phyloP scores from a whole-genome alignment of 2,797 vertebrate species.

The Triplophysa bombifrons region DNA sequence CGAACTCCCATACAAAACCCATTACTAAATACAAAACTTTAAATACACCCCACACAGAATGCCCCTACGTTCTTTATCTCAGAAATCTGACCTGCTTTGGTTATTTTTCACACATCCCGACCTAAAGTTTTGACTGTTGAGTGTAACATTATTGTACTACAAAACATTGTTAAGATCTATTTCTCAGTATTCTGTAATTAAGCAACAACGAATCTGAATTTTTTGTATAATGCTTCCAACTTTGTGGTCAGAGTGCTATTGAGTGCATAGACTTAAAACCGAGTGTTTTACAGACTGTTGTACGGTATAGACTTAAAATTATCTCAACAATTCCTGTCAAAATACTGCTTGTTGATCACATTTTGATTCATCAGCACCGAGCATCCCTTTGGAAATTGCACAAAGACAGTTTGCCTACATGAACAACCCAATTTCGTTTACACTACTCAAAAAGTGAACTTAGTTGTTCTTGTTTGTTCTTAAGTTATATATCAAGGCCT shows the following conservation, averaged over 20 bases:
- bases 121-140: constrained; percentile 22
- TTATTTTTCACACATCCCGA: constrained; percentile 28
- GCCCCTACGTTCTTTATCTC: constrained; percentile 39
- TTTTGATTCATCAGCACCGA: neutral
- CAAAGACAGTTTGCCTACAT: neutral
- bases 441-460: constrained; percentile 28
- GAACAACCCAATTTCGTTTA: neutral
- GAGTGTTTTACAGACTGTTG: too few species aligned
- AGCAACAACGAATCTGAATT: too few species aligned
- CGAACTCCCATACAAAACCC: constrained; percentile 36
- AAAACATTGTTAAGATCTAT: constrained; percentile 5
- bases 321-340: too few species aligned
- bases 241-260: too few species aligned
- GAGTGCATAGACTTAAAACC: too few species aligned
- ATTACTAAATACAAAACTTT: constrained; percentile 40
- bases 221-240: too few species aligned
- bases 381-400: neutral
- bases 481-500: too few species aligned
- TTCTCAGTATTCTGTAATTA: neutral
- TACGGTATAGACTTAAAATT: too few species aligned
- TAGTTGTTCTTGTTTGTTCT: constrained; percentile 24
- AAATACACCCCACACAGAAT: constrained; percentile 26
- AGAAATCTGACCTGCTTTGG: constrained; percentile 47
- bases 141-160: constrained; percentile 32
- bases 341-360: neutral